Percentiles rank a stretch among this genome's conserved stretches.
Evolutionary conservation across 2,888 invertebrate genomes (phyloP).

Genomic region (Gymnosoma rotundatum): DNA sequence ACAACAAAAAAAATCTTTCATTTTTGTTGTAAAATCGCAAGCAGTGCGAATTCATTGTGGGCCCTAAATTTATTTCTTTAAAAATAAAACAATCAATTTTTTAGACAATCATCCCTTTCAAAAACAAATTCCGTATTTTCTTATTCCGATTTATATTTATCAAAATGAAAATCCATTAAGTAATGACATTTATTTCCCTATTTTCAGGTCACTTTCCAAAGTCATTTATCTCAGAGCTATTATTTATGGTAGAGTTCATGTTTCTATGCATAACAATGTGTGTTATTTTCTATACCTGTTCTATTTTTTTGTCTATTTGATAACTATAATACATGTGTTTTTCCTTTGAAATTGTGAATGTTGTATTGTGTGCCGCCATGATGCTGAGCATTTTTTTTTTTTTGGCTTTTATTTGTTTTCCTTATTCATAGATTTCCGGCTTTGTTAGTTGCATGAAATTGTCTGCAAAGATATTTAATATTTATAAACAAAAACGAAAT

Average conservation of each 20-base stretch:
- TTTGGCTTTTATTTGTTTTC: neutral
- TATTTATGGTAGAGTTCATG: slow-evolving; percentile 45
- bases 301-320: slow-evolving; percentile 48
- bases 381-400: slow-evolving; percentile 36
- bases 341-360: slow-evolving; percentile 34
- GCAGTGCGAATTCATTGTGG: neutral
- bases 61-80: neutral
- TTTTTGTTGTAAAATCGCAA: too few relatives aligned
- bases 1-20: too few relatives aligned
- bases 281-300: slow-evolving; percentile 33
- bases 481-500: slow-evolving; percentile 28
- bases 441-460: slow-evolving; percentile 32
- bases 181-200: slow-evolving; percentile 65
- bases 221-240: slow-evolving; percentile 62
- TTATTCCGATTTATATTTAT: slow-evolving; percentile 33
- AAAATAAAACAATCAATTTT: neutral
- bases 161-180: slow-evolving; percentile 61
- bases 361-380: slow-evolving; percentile 52
- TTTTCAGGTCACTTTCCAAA: slow-evolving; percentile 62
- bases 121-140: neutral
- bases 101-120: neutral
- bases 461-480: slow-evolving; percentile 44
- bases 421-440: slow-evolving; percentile 50
- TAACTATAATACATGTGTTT: slow-evolving; percentile 57
- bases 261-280: neutral